Base-by-base conservation (phyloP, 92 coral and sea anemone species). In the Paragorgia papillata region DNA sequence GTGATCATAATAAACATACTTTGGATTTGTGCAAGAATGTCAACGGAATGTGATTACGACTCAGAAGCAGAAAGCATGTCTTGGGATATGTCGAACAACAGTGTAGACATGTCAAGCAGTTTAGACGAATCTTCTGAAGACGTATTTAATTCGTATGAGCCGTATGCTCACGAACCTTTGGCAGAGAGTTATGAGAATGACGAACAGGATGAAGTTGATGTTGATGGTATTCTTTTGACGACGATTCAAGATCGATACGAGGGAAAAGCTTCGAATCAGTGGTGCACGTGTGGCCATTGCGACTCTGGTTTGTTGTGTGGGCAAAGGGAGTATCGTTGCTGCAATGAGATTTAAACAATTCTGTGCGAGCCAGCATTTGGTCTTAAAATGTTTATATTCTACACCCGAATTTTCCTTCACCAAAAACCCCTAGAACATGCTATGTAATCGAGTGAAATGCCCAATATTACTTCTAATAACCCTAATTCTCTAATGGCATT, bases 51-150 rank as follows among this genome's bases (percentile, higher is more conserved):
- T 3, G 17, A 4, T 17, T 4, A 6, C 5, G 59, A 53, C 17
- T 53, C 27, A n/a, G 59, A 53, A 53, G 17, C 4, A 3, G 59
- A 53, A 53, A 53, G 59, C 27, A 53, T 53, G 59, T 53, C 59
- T 5, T 53, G 22, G n/a, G n/a, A n/a, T 18, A 5, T n/a, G 59
- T 53, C 59, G 5, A 5, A 3, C 4, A 53, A n/a, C 59, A 53
- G 22, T 3, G 5, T 53, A 6, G 20, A 53, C 17, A 22, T 6
- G 5, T 53, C 59, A 53, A n/a, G 17, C 59, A 3, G 17, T 3
- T 7, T 3, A 53, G 27, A 53, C 27, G 59, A 18, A 24, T 5
- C 17, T 53, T 5, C 7, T 24, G 59, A 53, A 53, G 6, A 53
- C 22, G n/a, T 24, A 53, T 53, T 53, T 6, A 7, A 17, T 3